Conservation (phyloP, 2,797 vertebrate species). For the Triplophysa bombifrons region DNA sequence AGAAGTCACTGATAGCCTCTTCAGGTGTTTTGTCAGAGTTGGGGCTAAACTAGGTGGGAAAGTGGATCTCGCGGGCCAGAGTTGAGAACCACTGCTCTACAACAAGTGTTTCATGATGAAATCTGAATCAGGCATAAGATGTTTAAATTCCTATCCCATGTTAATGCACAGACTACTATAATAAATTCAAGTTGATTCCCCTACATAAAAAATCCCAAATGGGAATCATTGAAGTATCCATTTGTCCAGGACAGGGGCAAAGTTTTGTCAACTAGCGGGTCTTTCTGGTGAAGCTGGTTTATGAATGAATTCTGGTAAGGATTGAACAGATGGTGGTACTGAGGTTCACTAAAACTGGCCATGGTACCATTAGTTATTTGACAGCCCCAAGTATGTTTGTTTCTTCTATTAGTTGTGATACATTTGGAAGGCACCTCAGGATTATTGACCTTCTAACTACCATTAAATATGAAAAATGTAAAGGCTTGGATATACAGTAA, state of each 20-base stretch:
- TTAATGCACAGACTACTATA: background rate
- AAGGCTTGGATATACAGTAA: constrained; percentile 10
- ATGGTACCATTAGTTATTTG: background rate
- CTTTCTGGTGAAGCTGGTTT: background rate
- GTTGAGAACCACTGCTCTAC: too few species aligned
- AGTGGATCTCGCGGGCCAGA: too few species aligned
- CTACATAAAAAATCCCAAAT: too few species aligned
- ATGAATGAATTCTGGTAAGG: background rate
- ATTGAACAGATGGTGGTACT: background rate
- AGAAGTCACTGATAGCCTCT: too few species aligned
- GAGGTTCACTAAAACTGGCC: background rate
- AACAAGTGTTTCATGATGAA: too few species aligned
- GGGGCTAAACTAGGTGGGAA: too few species aligned
- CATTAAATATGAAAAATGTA: constrained; percentile 39
- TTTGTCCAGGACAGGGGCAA: too few species aligned
- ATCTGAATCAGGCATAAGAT: too few species aligned
- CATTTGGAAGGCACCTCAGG: constrained; percentile 16
- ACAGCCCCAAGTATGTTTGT: background rate
- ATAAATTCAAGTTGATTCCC: too few species aligned
- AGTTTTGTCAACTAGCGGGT: background rate
- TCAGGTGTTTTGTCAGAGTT: too few species aligned
- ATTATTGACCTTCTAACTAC: constrained; percentile 27
- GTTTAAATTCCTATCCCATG: background rate
- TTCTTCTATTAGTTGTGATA: background rate
- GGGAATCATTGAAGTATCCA: too few species aligned